These are phyloP conservation scores for Sycophaga agraensis DNA, from an alignment of 1,140 invertebrate species.

Conservation along the genomic window DNA sequence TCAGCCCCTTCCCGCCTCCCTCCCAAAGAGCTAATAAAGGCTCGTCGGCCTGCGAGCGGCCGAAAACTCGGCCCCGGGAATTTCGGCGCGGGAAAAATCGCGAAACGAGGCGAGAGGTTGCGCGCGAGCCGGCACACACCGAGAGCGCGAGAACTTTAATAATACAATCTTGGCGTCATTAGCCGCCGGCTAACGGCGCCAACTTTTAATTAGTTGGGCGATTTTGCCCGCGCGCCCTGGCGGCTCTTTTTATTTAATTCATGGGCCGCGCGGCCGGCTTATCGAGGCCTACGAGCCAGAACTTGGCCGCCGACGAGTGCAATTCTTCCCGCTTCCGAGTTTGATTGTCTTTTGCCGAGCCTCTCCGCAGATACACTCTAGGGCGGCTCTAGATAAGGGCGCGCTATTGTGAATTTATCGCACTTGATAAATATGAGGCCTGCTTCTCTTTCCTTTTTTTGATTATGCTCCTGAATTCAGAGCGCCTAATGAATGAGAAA, in stretches of 20 bases:
- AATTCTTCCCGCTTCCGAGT: conserved; percentile 12
- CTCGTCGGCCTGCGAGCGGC: not conserved
- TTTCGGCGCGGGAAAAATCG: not conserved
- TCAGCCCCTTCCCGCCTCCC: not conserved
- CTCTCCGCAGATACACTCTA: not conserved
- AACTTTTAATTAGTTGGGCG: conserved; percentile 58
- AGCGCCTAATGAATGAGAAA: no score
- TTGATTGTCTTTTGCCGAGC: conserved; percentile 3
- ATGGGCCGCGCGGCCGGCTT: not conserved
- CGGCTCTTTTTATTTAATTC: not conserved
- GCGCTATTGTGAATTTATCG: not conserved
- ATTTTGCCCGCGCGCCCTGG: conserved; percentile 35
- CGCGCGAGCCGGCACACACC: not conserved
- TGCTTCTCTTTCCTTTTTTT: no score
- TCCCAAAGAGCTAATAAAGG: conserved; percentile 10
- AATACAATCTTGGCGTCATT: conserved; percentile 58
- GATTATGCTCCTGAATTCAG: no score
- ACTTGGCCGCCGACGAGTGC: no score
- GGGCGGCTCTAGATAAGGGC: not conserved
- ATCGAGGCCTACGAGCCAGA: no score
- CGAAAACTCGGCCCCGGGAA: not conserved
- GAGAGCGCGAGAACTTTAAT: conserved; percentile 42
- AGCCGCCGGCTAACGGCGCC: conserved; percentile 52
- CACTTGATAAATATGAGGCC: not conserved
- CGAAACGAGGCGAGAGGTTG: not conserved